Base-by-base conservation (phyloP, 2,113 vertebrate species). In the Cyphomyrus discorhynchus region DNA sequence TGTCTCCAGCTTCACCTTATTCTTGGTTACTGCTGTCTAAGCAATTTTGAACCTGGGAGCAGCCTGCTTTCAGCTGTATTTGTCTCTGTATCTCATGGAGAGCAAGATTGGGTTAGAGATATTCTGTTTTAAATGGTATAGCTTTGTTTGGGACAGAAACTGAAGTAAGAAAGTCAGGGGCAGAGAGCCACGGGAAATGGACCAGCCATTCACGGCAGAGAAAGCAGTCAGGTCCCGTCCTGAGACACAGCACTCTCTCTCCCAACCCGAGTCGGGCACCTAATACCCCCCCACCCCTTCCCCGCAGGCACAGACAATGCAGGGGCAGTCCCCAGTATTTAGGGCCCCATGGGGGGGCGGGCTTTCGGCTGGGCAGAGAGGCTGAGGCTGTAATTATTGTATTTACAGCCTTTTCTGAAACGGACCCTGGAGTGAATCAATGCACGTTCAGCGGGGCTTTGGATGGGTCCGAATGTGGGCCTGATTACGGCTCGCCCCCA, bases 371-470 rank as follows among this genome's bases (percentile, higher is more conserved):
- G 91, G 50, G 88, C 82, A 24, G 85, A 46, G 89, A 31, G 84
- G 19, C 52, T 91, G 88, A 90, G 89, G 88, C 82, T 89, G 91
- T 88, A 89, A 88, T 90, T 89, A 89, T 89, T 92, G 90, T 90
- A 91, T 90, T 91, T 86, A 74, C 89, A 91, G 85, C 88, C 46
- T 90, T 89, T 47, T 89, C 83, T 87, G 87, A 90, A 88, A 90
- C 90, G 89, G 50, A 27, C 89, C 93, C 90, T 74, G 83, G 66
- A 80, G 91, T 91, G 90, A 91, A 87, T 90, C 90, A 47, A 85
- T 77, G 49, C 66, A 6, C 90, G 46, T 53, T 90, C 56, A 89
- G 3, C 7, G 15, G 88, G 52, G 58, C n/a, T 89, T n/a, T 42
- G 50, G 42, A 46, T 46, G 82, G 49, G 35, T 74, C 74, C 77